Evolutionary conservation across 2,797 vertebrate species (phyloP).

Genomic region (Acanthornis magna): DNA sequence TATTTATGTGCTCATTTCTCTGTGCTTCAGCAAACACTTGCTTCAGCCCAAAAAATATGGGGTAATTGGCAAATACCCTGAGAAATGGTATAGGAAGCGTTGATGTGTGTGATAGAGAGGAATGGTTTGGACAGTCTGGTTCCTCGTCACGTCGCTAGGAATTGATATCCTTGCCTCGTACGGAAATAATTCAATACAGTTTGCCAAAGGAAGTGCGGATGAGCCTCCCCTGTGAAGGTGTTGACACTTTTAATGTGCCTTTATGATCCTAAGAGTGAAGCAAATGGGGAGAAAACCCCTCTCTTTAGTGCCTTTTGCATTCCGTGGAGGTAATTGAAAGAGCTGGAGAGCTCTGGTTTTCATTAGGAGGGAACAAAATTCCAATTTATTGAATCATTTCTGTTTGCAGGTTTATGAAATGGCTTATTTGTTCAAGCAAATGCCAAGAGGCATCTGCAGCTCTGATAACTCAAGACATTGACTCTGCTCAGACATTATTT

Average conservation of each 20-base stretch:
- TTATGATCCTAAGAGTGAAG: background rate
- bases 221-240: background rate
- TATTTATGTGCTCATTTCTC: slow-evolving; percentile 11
- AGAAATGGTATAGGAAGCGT: background rate
- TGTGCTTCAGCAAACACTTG: background rate
- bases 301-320: background rate
- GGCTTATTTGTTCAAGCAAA: slow-evolving; percentile 20
- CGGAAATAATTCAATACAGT: background rate
- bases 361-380: slow-evolving; percentile 24
- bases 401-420: slow-evolving; percentile 26
- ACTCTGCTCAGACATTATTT: slow-evolving; percentile 37
- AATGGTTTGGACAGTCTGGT: background rate
- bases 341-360: background rate
- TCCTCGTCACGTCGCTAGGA: background rate
- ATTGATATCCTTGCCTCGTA: background rate
- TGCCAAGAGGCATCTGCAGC: slow-evolving; percentile 17
- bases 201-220: background rate
- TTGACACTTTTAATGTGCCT: background rate
- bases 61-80: background rate
- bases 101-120: background rate
- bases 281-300: background rate
- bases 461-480: background rate
- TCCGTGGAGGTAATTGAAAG: background rate
- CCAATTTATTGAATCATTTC: slow-evolving; percentile 17
- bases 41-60: background rate